Evolutionary conservation across 2,113 vertebrate species (phyloP).

Genomic region (Perccottus glenii): DNA sequence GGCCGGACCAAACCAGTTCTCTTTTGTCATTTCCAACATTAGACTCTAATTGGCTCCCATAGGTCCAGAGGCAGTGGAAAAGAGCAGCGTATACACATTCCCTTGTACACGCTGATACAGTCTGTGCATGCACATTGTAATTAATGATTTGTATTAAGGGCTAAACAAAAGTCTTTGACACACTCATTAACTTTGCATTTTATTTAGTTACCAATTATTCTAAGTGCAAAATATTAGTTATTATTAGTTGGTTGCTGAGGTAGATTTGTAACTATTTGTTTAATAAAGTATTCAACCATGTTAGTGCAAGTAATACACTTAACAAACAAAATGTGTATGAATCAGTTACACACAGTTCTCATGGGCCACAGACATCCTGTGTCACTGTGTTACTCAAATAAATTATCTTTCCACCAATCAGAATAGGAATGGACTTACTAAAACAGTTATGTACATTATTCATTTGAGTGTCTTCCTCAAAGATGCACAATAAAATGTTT

Average conservation of each 20-base stretch:
- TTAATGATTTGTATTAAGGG: not conserved
- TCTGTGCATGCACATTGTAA: not conserved
- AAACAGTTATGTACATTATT: too few species aligned
- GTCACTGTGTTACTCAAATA: too few species aligned
- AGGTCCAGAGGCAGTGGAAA: conserved; percentile 46
- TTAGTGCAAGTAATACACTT: not conserved
- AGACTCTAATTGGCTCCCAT: conserved; percentile 75
- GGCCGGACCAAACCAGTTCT: conserved; percentile 52
- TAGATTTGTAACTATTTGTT: too few species aligned
- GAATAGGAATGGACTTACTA: too few species aligned
- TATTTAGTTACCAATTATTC: not conserved
- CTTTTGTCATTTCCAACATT: conserved; percentile 73
- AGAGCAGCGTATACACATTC: conserved; percentile 25
- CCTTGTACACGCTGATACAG: conserved; percentile 9
- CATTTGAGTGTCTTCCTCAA: not conserved
- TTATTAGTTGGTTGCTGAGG: not conserved
- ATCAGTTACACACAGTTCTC: too few species aligned
- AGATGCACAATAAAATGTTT: not conserved
- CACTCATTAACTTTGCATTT: conserved; percentile 3
- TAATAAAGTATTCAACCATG: too few species aligned
- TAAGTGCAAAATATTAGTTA: not conserved
- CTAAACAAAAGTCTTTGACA: not conserved
- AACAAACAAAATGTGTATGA: too few species aligned
- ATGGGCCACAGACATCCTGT: too few species aligned
- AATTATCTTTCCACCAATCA: not conserved